Evolutionary conservation across 2,888 invertebrate species (phyloP), one percentile per base, ranked within the genome.

Genomic region (Drosophila atroscutellata): DNA sequence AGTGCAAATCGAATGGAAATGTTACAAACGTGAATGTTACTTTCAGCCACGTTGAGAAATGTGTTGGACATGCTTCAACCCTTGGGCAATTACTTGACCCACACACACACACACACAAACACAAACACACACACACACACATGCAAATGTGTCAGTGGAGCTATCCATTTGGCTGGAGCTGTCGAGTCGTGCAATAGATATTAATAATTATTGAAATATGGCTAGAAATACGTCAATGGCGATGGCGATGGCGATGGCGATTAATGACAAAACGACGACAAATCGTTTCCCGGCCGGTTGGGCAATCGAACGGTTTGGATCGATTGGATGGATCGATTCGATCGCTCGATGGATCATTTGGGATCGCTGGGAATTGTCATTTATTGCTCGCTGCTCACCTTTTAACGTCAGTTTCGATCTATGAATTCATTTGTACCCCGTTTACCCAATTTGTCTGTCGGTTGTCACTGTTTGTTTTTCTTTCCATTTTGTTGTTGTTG

Each of bases 221-320:
- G 64, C 49, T 49, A 64, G 54, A 64, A 67, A 76, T 47, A 64
- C 64, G 52, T 60, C 62, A 26, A 45, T 45, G 37, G 13, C 45
- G 45, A 45, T 45, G 13, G 20, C 52, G 69, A 57, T 55, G 73
- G 45, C 75, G 72, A 57, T 55, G 68, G 45, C 75, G 72, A 79
- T 75, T 73, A 75, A 78, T 82, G 81, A 81, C 86, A 86, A 86
- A 86, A 86, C 81, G 84, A 81, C 78, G 63, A 80, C 77, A 77
- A 81, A 84, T 84, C 75, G 75, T 57, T 80, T 71, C 71, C 74
- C 80, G 64, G 68, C 55, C 83, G 49, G 71, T 80, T 83, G 86
- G 56, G 72, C 77, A 78, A 78, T 71, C 80, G 67, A 32, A 32
- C 32, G 32, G 32, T 52, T 30, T 18, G 54, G 20, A 52, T 60